These are phyloP conservation scores for Henricia sp. DNA, from an alignment of 53 echinoderm and acorn worm species.

Conservation along the genomic window DNA sequence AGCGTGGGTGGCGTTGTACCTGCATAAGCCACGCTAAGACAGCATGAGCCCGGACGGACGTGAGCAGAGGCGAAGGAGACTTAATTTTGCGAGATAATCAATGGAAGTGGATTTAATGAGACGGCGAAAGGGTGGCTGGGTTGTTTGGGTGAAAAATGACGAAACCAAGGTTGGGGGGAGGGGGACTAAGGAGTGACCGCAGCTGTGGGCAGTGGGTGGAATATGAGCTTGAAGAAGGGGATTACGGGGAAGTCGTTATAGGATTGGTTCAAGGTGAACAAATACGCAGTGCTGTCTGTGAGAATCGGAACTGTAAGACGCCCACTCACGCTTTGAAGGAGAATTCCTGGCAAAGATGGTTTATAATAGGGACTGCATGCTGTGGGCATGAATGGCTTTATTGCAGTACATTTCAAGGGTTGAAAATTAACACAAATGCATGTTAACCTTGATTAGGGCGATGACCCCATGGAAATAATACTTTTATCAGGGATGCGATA, in stretches of 20 bases:
- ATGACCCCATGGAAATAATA: too few relatives aligned
- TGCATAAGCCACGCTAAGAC: constrained; percentile 13
- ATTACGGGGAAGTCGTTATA: not conserved
- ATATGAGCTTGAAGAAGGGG: not conserved
- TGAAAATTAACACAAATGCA: too few relatives aligned
- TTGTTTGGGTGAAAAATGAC: not conserved
- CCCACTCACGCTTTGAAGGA: too few relatives aligned
- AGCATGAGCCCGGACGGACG: not conserved
- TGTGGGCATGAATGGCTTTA: too few relatives aligned
- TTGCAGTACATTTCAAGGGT: too few relatives aligned
- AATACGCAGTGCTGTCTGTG: not conserved
- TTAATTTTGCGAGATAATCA: constrained; percentile 57
- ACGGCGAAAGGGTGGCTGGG: not conserved
- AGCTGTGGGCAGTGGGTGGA: not conserved
- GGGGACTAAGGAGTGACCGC: not conserved
- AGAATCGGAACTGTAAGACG: too few relatives aligned
- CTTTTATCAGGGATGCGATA: too few relatives aligned
- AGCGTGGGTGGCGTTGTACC: constrained; percentile 45
- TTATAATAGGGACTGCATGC: too few relatives aligned
- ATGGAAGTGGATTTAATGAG: constrained; percentile 42
- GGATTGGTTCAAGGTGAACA: not conserved
- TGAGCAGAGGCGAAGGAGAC: not conserved
- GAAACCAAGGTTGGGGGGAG: not conserved
- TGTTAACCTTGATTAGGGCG: too few relatives aligned
- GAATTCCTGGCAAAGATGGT: too few relatives aligned